Percentiles rank a stretch among this genome's conserved stretches.
These are phyloP conservation scores for Mythimna vitellina DNA, from an alignment of 2,888 invertebrate species.

Conservation along the genomic window DNA sequence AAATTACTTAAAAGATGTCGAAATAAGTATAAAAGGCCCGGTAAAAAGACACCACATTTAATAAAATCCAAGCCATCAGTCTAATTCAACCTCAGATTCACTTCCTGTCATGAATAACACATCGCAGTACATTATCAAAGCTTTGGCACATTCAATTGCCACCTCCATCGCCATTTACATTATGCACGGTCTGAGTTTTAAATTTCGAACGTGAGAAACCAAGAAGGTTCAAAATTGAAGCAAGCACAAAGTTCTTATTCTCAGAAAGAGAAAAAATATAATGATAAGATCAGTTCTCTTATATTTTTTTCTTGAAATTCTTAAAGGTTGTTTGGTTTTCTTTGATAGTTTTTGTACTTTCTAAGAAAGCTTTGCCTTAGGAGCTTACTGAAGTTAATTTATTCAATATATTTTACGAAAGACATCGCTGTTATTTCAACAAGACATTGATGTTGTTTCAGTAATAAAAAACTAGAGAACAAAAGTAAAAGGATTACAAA, in stretches of 20 bases:
- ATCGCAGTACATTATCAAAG: conserved; percentile 54
- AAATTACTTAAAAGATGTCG: too few species aligned
- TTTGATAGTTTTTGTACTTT: conserved; percentile 1
- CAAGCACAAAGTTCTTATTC: conserved; percentile 2
- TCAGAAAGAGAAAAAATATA: not conserved
- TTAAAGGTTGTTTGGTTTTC: conserved; percentile 10
- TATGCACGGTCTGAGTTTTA: conserved; percentile 32
- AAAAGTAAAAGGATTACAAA: not conserved
- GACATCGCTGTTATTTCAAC: conserved; percentile 25
- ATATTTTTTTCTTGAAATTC: not conserved
- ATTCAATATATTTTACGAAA: conserved; percentile 10
- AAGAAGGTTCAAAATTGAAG: not conserved
- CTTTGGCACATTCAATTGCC: conserved; percentile 46
- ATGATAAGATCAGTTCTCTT: not conserved
- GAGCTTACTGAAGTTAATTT: conserved; percentile 22
- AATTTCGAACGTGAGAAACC: conserved; percentile 20
- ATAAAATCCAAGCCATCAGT: conserved; percentile 15
- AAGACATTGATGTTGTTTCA: not conserved
- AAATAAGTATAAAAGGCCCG: too few species aligned
- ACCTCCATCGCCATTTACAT: conserved; percentile 25
- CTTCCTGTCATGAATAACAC: conserved; percentile 55
- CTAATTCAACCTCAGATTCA: conserved; percentile 28
- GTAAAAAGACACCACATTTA: not conserved
- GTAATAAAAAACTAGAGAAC: not conserved
- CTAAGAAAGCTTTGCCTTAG: not conserved